Conservation (phyloP, 2,888 invertebrate genomes). For the Chromoteleia sp. region DNA sequence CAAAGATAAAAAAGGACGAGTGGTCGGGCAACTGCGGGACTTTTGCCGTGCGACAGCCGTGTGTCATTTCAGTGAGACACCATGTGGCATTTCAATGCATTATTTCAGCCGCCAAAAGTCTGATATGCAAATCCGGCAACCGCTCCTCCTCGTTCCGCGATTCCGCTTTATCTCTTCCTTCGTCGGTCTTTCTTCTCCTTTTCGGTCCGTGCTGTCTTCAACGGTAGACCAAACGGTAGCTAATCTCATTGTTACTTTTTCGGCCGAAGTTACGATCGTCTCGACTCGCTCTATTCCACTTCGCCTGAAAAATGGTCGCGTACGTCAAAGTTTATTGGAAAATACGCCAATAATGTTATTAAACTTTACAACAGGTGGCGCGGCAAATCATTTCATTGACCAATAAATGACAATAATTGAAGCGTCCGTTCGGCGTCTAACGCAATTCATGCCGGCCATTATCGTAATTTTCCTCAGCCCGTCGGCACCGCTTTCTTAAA, state of each 20-base stretch:
- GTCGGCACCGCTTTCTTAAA: constrained; percentile 72
- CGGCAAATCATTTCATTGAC: constrained; percentile 53
- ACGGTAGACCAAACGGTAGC: constrained; percentile 59
- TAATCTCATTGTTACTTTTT: constrained; percentile 66
- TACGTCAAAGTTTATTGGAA: not conserved
- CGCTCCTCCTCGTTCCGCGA: constrained; percentile 64
- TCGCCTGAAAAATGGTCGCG: not conserved
- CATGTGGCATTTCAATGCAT: constrained; percentile 84
- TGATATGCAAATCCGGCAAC: constrained; percentile 82
- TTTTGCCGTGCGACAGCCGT: constrained; percentile 81
- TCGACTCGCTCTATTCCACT: not conserved
- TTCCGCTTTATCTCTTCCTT: constrained; percentile 63
- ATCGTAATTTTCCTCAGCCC: constrained; percentile 74
- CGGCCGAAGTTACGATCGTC: constrained; percentile 18
- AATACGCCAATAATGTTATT: constrained; percentile 21
- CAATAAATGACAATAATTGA: constrained; percentile 61
- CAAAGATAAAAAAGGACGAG: constrained; percentile 50
- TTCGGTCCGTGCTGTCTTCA: constrained; percentile 55
- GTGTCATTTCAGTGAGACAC: constrained; percentile 83
- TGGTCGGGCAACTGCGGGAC: constrained; percentile 67
- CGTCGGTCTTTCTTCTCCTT: constrained; percentile 45
- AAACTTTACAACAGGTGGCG: constrained; percentile 21
- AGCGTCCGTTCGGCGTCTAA: constrained; percentile 64
- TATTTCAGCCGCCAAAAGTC: constrained; percentile 83
- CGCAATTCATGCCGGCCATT: constrained; percentile 76